Conservation (phyloP, 2,888 invertebrate species). For the Caradrina clavipalpis region DNA sequence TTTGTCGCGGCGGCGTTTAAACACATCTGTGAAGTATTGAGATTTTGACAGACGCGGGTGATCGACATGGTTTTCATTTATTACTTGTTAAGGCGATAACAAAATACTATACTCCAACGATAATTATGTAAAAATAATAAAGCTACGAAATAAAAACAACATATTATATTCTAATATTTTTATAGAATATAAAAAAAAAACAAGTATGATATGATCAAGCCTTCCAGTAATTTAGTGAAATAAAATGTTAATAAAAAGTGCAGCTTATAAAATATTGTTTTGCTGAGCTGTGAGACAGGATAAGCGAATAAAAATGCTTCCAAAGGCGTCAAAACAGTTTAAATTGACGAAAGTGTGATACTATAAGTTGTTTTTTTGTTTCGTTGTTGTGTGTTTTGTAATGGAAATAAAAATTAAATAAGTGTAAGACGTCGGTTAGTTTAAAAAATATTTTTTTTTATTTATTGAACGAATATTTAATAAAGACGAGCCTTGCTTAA, state of each 20-base stretch:
- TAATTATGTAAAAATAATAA: conserved; percentile 83
- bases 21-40: conserved; percentile 68
- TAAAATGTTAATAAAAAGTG: conserved; percentile 76
- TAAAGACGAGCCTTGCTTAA: conserved; percentile 91
- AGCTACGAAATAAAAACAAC: conserved; percentile 79
- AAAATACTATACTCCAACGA: conserved; percentile 87
- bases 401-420: conserved; percentile 80
- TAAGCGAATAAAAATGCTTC: conserved; percentile 83
- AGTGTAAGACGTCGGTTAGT: conserved; percentile 82
- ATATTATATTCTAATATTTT: conserved; percentile 90
- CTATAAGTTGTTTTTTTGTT: conserved; percentile 89
- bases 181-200: conserved; percentile 89
- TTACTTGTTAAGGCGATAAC: conserved; percentile 79
- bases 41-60: conserved; percentile 62
- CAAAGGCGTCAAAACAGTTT: conserved; percentile 82
- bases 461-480: conserved; percentile 89
- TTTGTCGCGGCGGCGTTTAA: conserved; percentile 71
- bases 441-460: conserved; percentile 78
- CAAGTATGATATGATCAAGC: conserved; percentile 89
- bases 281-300: conserved; percentile 87
- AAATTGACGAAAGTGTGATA: conserved; percentile 89
- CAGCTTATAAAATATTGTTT: conserved; percentile 85
- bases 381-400: conserved; percentile 90
- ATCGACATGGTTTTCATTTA: conserved; percentile 71
- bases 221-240: conserved; percentile 90